Evolutionary conservation across 2,113 vertebrate genomes (phyloP).

Genomic region (Hassar affinis): DNA sequence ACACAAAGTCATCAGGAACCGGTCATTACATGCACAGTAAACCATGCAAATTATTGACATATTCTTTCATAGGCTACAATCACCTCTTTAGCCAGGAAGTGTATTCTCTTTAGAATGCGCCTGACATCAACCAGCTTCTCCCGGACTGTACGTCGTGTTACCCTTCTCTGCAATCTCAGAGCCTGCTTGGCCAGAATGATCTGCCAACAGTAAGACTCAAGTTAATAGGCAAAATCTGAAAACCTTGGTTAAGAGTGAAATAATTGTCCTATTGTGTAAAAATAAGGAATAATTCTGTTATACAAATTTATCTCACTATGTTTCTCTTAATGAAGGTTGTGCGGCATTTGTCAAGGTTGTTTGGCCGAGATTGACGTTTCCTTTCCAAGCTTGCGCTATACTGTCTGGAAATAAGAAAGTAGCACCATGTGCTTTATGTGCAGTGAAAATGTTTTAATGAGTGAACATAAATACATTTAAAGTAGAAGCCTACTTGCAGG

Average conservation of each 20-base stretch:
- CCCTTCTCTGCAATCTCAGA: constrained; percentile 61
- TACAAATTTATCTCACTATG: constrained; percentile 71
- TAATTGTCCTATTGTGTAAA: background rate
- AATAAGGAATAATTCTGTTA: constrained; percentile 21
- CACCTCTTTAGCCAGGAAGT: constrained; percentile 83
- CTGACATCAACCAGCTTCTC: constrained; percentile 74
- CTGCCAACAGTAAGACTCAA: constrained; percentile 48
- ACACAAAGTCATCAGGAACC: background rate
- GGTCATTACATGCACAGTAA: background rate
- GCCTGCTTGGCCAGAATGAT: constrained; percentile 79
- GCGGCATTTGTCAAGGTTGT: constrained; percentile 80
- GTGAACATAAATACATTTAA: background rate
- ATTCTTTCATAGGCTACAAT: background rate
- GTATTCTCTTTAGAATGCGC: constrained; percentile 78
- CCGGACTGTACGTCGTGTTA: constrained; percentile 71
- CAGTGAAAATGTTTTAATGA: background rate
- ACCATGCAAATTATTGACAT: background rate
- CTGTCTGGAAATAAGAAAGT: constrained; percentile 71
- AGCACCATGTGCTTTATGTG: background rate
- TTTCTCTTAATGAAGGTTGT: constrained; percentile 77
- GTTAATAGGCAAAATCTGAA: background rate
- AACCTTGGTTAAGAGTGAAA: background rate
- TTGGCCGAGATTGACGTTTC: constrained; percentile 78
- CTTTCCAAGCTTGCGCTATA: constrained; percentile 73
- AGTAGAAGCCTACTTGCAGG: constrained; percentile 80